Percentiles rank a stretch among this genome's conserved stretches.
These are phyloP conservation scores for Balearica regulorum DNA, from an alignment of 2,797 vertebrate species.

Conservation along the genomic window DNA sequence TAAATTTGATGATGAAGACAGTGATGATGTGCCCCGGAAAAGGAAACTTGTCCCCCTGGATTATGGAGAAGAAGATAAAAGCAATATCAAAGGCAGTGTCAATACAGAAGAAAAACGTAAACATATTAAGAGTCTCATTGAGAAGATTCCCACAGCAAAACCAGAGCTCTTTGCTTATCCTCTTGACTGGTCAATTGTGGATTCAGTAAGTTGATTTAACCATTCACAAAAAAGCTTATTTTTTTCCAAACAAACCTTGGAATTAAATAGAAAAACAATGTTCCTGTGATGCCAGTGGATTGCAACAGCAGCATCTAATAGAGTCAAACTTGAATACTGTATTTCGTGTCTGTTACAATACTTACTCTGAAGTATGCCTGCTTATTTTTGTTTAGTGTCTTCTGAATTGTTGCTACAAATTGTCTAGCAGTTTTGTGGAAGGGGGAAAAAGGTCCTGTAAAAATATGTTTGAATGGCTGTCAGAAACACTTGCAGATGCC, in stretches of 20 bases:
- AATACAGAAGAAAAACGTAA: constrained; percentile 96
- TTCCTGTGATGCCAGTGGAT: background rate
- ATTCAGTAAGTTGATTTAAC: constrained; percentile 75
- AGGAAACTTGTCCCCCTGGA: constrained; percentile 96
- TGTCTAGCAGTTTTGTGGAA: background rate
- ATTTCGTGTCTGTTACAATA: background rate
- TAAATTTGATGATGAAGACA: constrained; percentile 96
- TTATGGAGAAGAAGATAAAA: constrained; percentile 96
- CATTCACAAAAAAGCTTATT: background rate
- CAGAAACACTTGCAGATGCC: background rate
- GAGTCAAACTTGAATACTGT: background rate
- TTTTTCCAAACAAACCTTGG: background rate
- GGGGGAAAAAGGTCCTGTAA: background rate
- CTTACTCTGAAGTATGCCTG: background rate
- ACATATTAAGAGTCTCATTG: constrained; percentile 98
- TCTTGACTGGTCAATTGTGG: constrained; percentile 91
- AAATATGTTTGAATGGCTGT: background rate
- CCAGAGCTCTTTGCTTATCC: constrained; percentile 97
- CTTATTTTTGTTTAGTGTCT: background rate
- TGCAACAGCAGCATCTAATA: background rate
- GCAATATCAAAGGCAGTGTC: constrained; percentile 87
- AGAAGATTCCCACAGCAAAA: constrained; percentile 98
- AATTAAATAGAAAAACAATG: background rate
- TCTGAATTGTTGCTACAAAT: background rate
- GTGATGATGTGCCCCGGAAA: constrained; percentile 92